Conservation (phyloP, 2,113 vertebrate species). For the Syngnathus scovelli region DNA sequence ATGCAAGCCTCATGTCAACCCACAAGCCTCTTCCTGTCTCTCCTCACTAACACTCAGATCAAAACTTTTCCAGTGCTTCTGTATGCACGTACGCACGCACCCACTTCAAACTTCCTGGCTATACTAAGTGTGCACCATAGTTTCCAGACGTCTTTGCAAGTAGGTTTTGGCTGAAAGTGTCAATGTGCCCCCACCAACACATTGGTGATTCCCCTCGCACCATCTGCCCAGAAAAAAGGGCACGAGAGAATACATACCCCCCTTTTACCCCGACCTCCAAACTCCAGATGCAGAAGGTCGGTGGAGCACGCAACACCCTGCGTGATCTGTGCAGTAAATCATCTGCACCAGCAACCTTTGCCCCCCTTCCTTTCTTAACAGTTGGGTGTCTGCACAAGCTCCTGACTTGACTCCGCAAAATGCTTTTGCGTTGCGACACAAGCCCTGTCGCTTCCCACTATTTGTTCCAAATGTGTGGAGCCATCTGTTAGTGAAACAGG, state of each 20-base stretch:
- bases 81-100: background rate
- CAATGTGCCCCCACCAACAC: constrained; percentile 27
- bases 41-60: constrained; percentile 44
- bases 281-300: constrained; percentile 47
- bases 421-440: constrained; percentile 62
- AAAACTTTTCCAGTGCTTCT: constrained; percentile 53
- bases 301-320: constrained; percentile 27
- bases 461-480: constrained; percentile 76
- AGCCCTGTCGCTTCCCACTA: constrained; percentile 71
- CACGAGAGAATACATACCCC: constrained; percentile 44
- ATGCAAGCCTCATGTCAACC: constrained; percentile 53
- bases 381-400: constrained; percentile 31
- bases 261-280: constrained; percentile 25
- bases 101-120: constrained; percentile 46
- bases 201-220: constrained; percentile 60
- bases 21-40: constrained; percentile 73
- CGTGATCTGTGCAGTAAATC: constrained; percentile 40
- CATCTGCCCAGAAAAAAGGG: constrained; percentile 54
- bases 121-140: constrained; percentile 30
- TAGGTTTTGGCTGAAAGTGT: constrained; percentile 44
- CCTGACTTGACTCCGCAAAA: constrained; percentile 53
- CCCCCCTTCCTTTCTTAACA: constrained; percentile 20
- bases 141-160: constrained; percentile 50
- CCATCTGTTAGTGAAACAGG: constrained; percentile 86
- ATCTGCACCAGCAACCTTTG: constrained; percentile 64